Conservation (phyloP, 2,113 vertebrate genomes). For the Zosterops lateralis region DNA sequence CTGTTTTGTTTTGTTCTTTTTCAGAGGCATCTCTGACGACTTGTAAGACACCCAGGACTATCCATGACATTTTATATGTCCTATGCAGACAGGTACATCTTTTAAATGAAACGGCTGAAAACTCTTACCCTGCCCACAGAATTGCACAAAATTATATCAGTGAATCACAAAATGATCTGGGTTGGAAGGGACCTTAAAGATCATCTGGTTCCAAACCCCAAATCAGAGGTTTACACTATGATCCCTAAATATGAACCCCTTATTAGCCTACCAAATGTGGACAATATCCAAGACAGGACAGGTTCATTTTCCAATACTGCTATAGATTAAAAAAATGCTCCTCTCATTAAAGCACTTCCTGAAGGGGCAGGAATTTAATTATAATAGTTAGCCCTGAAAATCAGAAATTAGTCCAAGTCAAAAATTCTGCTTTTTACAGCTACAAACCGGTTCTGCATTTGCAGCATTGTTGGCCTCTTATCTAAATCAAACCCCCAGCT, state of each 20-base stretch:
- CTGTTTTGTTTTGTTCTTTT: neutral
- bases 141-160: neutral
- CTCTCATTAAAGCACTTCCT: neutral
- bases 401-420: neutral
- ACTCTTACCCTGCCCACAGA: neutral
- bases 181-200: neutral
- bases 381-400: neutral
- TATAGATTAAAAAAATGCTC: neutral
- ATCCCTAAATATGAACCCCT: neutral
- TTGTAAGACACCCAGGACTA: neutral
- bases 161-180: neutral
- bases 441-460: neutral
- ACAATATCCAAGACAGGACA: neutral
- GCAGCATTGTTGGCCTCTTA: neutral
- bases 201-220: neutral
- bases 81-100: neutral
- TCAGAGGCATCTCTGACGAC: neutral
- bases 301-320: neutral
- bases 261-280: accelerated
- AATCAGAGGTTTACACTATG: neutral
- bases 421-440: neutral
- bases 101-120: neutral
- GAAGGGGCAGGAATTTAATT: neutral
- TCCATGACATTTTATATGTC: neutral
- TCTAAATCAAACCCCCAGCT: neutral